These are phyloP conservation scores for Vanessa atalanta DNA, from an alignment of 1,140 invertebrate genomes.

Conservation along the genomic window DNA sequence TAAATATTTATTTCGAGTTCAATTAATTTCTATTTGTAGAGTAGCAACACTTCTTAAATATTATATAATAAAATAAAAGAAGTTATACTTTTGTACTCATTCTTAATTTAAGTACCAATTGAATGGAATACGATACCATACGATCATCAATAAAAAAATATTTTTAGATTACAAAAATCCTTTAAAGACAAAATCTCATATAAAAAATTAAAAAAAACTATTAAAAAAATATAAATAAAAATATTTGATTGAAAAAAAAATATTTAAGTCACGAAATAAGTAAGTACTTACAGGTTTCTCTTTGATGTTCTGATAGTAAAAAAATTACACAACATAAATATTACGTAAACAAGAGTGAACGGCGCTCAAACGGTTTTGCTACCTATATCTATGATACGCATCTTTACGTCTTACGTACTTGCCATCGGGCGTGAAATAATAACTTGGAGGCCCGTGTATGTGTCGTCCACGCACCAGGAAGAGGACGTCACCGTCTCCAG, in stretches of 20 bases:
- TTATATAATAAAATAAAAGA: neutral
- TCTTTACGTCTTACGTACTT: slow-evolving; percentile 76
- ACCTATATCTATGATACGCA: slow-evolving; percentile 70
- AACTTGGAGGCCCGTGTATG: slow-evolving; percentile 71
- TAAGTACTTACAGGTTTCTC: neutral
- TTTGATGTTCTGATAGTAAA: slow-evolving; percentile 22
- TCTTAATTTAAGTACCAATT: neutral
- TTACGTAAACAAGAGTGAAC: slow-evolving; percentile 20
- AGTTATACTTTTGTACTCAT: neutral
- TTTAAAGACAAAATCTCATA: neutral
- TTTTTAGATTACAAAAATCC: neutral
- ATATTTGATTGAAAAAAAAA: neutral
- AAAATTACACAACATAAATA: slow-evolving; percentile 29
- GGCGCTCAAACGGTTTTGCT: slow-evolving; percentile 42
- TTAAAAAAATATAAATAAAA: neutral
- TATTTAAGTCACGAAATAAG: neutral
- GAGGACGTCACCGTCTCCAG: slow-evolving; percentile 60
- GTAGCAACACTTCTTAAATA: neutral
- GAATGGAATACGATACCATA: neutral
- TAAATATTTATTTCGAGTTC: neutral
- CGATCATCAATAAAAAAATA: neutral
- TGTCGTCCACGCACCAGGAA: slow-evolving; percentile 70
- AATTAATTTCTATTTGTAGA: neutral
- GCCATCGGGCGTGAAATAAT: slow-evolving; percentile 73
- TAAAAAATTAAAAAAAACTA: slow-evolving; percentile 1